Conservation (phyloP, 2,113 vertebrate species). For the Manacus vitellinus region DNA sequence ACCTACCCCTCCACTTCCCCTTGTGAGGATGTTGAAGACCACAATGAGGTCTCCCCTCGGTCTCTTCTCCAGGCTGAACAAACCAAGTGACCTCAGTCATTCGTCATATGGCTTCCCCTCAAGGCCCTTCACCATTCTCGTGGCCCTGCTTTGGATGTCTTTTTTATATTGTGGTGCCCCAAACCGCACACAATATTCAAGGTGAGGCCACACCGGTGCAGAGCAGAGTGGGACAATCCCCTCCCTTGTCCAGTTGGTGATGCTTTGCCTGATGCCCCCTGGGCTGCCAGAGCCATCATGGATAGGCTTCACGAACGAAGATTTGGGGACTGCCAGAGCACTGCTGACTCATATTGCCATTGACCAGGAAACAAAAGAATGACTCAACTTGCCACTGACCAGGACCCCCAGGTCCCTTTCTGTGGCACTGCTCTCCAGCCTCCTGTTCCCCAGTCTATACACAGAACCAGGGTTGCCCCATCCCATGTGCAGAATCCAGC, state of each 20-base stretch:
- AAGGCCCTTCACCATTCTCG: neutral
- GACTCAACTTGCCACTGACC: neutral
- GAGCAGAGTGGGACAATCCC: neutral
- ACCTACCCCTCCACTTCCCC: neutral
- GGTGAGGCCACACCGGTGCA: neutral
- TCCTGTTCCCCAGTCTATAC: rapidly evolving
- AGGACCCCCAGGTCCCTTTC: neutral
- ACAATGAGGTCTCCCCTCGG: neutral
- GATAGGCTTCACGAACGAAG: too few species aligned
- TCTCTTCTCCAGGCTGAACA: neutral
- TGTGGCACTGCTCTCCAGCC: neutral
- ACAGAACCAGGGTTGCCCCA: neutral
- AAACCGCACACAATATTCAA: neutral
- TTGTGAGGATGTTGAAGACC: neutral
- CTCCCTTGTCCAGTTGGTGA: rapidly evolving
- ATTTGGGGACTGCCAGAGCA: neutral
- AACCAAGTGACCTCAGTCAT: neutral
- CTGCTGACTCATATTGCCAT: neutral
- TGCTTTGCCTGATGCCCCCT: neutral
- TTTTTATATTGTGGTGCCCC: neutral
- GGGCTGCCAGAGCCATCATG: neutral
- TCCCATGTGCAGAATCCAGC: neutral
- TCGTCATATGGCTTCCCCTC: neutral
- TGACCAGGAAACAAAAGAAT: neutral
- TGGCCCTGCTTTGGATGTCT: neutral